These are phyloP conservation scores for Genyomyrus donnyi DNA, from an alignment of 2,113 vertebrate species.

Conservation along the genomic window DNA sequence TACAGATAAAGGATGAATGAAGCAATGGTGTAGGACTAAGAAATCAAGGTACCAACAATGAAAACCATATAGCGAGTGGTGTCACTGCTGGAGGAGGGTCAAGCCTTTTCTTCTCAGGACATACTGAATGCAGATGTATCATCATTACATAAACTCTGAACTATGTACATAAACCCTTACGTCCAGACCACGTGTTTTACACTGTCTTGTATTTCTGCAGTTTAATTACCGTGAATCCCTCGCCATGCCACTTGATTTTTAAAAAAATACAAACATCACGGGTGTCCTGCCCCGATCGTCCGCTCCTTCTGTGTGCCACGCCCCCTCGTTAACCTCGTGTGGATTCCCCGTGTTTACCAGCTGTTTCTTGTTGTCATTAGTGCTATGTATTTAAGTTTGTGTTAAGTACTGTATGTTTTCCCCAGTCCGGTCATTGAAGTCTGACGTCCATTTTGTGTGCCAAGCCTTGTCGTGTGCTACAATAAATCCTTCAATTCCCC, in stretches of 20 bases:
- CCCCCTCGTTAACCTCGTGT: too few species aligned
- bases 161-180: not conserved
- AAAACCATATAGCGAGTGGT: not conserved
- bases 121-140: not conserved
- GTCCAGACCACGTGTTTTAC: not conserved
- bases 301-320: too few species aligned
- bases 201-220: not conserved
- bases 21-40: not conserved
- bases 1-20: not conserved
- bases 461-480: too few species aligned
- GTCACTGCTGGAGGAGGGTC: not conserved
- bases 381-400: too few species aligned
- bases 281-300: too few species aligned
- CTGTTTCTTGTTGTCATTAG: too few species aligned
- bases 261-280: not conserved
- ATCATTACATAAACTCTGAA: not conserved
- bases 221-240: not conserved
- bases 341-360: too few species aligned
- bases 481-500: too few species aligned
- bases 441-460: too few species aligned
- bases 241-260: not conserved
- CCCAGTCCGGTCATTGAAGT: too few species aligned
- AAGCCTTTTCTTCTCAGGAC: not conserved
- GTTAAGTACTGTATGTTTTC: too few species aligned
- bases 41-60: not conserved